These are phyloP conservation scores for Brenthis hecate DNA, from an alignment of 2,888 invertebrate genomes.

Conservation along the genomic window DNA sequence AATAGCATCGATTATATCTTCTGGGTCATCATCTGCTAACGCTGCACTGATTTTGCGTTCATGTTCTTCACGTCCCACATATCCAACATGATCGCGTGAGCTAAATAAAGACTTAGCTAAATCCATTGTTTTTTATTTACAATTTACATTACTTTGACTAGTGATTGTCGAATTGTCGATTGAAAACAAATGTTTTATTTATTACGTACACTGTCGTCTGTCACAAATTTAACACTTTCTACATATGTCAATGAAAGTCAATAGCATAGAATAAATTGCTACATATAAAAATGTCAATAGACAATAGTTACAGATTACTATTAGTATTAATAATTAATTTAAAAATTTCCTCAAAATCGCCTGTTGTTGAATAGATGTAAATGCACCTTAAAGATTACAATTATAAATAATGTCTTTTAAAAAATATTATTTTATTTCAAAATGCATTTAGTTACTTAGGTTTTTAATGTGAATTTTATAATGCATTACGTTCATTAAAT, in stretches of 20 bases:
- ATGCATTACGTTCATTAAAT: too few species aligned
- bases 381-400: too few species aligned
- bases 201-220: not conserved
- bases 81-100: constrained; percentile 92
- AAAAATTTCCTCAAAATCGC: too few species aligned
- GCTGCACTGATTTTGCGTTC: constrained; percentile 90
- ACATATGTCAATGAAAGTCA: not conserved
- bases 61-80: constrained; percentile 93
- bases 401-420: too few species aligned
- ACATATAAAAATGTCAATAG: too few species aligned
- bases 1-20: constrained; percentile 84
- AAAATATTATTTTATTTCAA: too few species aligned
- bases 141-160: constrained; percentile 27
- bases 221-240: constrained; percentile 21
- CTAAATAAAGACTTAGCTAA: constrained; percentile 95
- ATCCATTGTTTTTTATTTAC: constrained; percentile 85
- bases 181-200: constrained; percentile 13
- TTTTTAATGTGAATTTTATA: too few species aligned
- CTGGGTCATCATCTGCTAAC: constrained; percentile 89
- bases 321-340: too few species aligned
- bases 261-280: too few species aligned
- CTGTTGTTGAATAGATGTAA: too few species aligned
- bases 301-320: too few species aligned
- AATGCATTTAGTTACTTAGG: too few species aligned
- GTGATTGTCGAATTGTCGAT: not conserved